Base-by-base conservation (phyloP, 2,888 invertebrate species). In the Drosophila atripex region DNA sequence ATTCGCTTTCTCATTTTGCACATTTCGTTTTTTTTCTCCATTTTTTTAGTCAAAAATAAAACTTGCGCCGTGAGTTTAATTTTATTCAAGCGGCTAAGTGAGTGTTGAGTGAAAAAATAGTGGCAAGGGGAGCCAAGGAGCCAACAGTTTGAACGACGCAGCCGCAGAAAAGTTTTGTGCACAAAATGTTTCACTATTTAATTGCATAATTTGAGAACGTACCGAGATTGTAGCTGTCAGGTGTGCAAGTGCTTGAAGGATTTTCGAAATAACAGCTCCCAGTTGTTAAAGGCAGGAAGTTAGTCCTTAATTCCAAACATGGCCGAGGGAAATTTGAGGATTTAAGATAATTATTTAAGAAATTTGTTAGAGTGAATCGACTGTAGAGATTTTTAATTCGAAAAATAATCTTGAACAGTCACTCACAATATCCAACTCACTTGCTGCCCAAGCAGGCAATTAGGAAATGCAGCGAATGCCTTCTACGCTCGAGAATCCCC, bases 41-140 rank as follows among this genome's bases (percentile, higher is more conserved):
- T 30, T 71, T 41, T 64, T 52, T 21, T 51, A 43, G 65, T 75
- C 78, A 61, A 72, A 82, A 80, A 76, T 64, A 74, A 83, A 82
- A 88, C 74, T 86, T 88, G 49, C 53, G 77, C 86, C 69, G 71
- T 73, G 75, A 88, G 86, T 86, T 88, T 77, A 80, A 80, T 83
- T 86, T 83, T 83, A 88, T 88, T 82, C 84, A 86, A 79, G 88
- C 80, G 79, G 72, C 82, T 83, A 82, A 88, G 82, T 86, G 82
- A 82, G 84, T 88, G 88, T 74, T 78, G 85, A 80, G 78, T 65
- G 82, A 53, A 60, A 51, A 23, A n/a, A 9, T 14, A 35, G 35
- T 35, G 35, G 35, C 14, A 35, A 6, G 35, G 35, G 18, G 6
- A 18, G 28, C 25, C 21, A 3, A n/a, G 2, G 23, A 43, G 43